Base-by-base conservation (phyloP, 2,888 invertebrate species). In the Tenthredo notha region DNA sequence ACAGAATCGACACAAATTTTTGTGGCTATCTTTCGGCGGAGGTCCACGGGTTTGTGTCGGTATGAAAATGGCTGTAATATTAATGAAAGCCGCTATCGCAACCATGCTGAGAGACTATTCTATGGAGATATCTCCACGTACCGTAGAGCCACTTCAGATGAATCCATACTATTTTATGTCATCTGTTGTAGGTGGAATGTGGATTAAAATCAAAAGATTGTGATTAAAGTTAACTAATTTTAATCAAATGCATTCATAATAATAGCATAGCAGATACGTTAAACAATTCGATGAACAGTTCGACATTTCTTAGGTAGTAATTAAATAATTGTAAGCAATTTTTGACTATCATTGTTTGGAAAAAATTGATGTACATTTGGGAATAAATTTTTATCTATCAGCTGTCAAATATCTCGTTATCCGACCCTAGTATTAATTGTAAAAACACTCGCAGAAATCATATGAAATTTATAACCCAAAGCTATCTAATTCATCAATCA, bases 41-140 rank as follows among this genome's bases (percentile, higher is more conserved):
- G 92, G 92, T 0, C 91, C 92, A 0, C 88, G 92, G 74, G 88
- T 89, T 7, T 92, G 92, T 85, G 87, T 88, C 2, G 92, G 92
- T 25, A 25, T 10, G 25, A 21, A 12, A 12, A 9, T 61, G 25
- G 61, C 21, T 12, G 3, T 25, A 3, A 25, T 61, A 25, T 3
- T 25, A 21, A 61, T 61, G 61, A 61, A 61, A 61, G 3, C 21
- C 12, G 61, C 61, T 25, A 18, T 61, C 25, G 25, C 25, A 61
- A 61, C 61, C 21, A 61, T 25, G 9, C 21, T 61, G 1, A 61
- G 4, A 61, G 25, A 61, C 12, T 61, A 61, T 21, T 88, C 85
- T 0, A 0, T 92, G 1, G 89, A 89, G 82, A 1, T 88, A 0
- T 90, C 90, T 0, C 65, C 89, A 0, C 90, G 87, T 67, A 91